These are phyloP conservation scores for Trochalopteron elliotii DNA, from an alignment of 2,113 vertebrate species.

Conservation along the genomic window DNA sequence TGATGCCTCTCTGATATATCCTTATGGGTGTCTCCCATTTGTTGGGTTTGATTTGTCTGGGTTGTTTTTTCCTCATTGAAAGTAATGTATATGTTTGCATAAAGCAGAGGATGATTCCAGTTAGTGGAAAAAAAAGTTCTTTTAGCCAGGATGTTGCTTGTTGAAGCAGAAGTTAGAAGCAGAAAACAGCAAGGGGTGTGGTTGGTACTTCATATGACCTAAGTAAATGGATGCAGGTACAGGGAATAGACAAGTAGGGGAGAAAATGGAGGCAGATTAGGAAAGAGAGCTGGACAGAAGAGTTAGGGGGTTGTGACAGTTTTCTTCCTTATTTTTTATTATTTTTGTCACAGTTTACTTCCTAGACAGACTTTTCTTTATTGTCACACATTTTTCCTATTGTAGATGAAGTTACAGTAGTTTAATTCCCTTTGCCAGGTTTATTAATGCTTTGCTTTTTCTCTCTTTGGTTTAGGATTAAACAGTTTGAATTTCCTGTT, in stretches of 20 bases:
- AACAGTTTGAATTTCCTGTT: slow-evolving; percentile 83
- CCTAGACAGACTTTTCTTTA: not conserved
- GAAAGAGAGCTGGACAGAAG: not conserved
- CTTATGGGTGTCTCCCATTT: not conserved
- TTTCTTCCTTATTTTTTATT: not conserved
- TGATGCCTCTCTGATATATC: not conserved
- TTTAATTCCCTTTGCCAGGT: not conserved
- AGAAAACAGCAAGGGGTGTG: not conserved
- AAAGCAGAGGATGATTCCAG: not conserved
- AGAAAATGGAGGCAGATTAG: not conserved
- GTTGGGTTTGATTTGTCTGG: not conserved
- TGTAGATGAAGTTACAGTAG: not conserved
- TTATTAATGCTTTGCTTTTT: not conserved
- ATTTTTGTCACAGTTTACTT: not conserved
- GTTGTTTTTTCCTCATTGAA: not conserved
- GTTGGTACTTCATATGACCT: not conserved
- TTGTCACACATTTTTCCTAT: not conserved
- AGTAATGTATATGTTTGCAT: not conserved
- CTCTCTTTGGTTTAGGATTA: slow-evolving; percentile 69
- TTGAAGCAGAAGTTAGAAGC: not conserved
- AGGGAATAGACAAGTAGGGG: not conserved
- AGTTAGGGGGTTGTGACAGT: not conserved
- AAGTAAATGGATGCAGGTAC: not conserved
- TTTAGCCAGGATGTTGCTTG: not conserved
- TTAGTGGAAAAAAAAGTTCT: not conserved